Percentiles rank a stretch among this genome's conserved stretches.
These are phyloP conservation scores for Drosophila monieri DNA, from an alignment of 2,888 invertebrate species.

Conservation along the genomic window DNA sequence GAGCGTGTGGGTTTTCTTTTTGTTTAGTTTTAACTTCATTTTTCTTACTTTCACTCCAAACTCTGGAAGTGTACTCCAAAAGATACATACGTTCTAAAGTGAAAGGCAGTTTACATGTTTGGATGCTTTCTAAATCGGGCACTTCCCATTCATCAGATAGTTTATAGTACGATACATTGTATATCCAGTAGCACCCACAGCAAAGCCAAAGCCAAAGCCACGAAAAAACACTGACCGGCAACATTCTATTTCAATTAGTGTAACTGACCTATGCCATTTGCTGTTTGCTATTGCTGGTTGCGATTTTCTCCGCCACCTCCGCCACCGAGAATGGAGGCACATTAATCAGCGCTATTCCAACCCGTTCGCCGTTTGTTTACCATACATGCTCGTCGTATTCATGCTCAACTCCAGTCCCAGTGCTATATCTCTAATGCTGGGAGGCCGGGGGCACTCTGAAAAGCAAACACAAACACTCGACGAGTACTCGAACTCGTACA, in stretches of 20 bases:
- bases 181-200: constrained; percentile 47
- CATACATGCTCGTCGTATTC: constrained; percentile 14
- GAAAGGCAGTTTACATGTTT: constrained; percentile 57
- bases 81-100: constrained; percentile 61
- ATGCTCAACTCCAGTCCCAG: constrained; percentile 25
- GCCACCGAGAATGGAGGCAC: constrained; percentile 29
- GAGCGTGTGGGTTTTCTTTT: neutral
- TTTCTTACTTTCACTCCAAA: constrained; percentile 32
- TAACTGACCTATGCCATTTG: constrained; percentile 78
- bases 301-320: constrained; percentile 12
- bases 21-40: constrained; percentile 3
- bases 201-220: constrained; percentile 20
- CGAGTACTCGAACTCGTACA: constrained; percentile 15
- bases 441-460: constrained; percentile 16
- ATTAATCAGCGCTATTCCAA: constrained; percentile 75
- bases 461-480: constrained; percentile 34
- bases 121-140: constrained; percentile 54
- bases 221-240: constrained; percentile 20
- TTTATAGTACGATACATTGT: neutral
- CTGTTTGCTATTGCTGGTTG: constrained; percentile 35
- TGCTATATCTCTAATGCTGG: constrained; percentile 20
- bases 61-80: neutral
- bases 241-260: constrained; percentile 77
- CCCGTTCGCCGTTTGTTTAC: constrained; percentile 38
- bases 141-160: constrained; percentile 47